phyloP scores from a whole-genome alignment of 2,113 vertebrate genomes.

The Malaclemys terrapin region DNA sequence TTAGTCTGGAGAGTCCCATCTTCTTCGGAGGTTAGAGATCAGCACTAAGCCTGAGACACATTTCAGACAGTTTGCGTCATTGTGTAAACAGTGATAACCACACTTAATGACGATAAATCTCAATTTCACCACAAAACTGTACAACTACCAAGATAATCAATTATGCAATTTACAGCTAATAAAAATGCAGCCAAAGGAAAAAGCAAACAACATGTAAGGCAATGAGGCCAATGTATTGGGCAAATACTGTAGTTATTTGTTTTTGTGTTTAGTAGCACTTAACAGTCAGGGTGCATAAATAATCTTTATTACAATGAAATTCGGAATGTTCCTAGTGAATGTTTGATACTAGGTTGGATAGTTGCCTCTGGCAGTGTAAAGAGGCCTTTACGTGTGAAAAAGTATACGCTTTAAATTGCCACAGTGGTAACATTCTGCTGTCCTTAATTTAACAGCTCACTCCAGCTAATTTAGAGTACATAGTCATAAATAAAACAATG shows the following conservation, averaged over 20 bases:
- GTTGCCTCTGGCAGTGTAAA: background rate
- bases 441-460: background rate
- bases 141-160: slow-evolving; percentile 55
- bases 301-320: slow-evolving; percentile 54
- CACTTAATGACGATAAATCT: slow-evolving; percentile 73
- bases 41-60: slow-evolving; percentile 41
- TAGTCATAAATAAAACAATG: background rate
- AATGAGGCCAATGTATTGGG: slow-evolving; percentile 64
- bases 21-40: slow-evolving; percentile 71
- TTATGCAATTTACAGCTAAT: slow-evolving; percentile 69
- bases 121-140: slow-evolving; percentile 62
- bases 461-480: slow-evolving; percentile 26
- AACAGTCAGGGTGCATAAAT: slow-evolving; percentile 20
- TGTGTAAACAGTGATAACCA: slow-evolving; percentile 74
- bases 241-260: slow-evolving; percentile 55
- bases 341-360: background rate
- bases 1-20: slow-evolving; percentile 69
- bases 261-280: slow-evolving; percentile 67
- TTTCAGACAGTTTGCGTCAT: slow-evolving; percentile 72
- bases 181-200: slow-evolving; percentile 70
- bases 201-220: slow-evolving; percentile 35
- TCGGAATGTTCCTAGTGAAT: background rate
- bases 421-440: slow-evolving; percentile 23
- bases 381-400: background rate
- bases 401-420: background rate